Base-by-base conservation (phyloP, 1,140 invertebrate genomes). In the Epicauta chinensis region DNA sequence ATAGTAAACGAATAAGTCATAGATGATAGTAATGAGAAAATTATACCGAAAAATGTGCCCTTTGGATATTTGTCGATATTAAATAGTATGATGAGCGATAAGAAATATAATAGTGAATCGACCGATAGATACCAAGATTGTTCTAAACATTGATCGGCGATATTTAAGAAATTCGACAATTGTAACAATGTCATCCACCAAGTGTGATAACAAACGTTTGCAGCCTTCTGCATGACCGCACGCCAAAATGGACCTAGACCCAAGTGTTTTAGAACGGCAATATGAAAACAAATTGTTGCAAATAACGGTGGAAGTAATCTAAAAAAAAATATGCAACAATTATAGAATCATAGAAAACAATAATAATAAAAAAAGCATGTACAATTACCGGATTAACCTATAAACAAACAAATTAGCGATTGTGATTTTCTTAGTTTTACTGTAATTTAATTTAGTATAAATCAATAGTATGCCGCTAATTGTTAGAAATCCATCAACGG, bases 401-500 rank as follows among this genome's bases (percentile, higher is more conserved):
- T 60, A 63, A 32, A 61, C 43, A 7, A 31, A 13, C 9, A 35
- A 29, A n/a, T 48, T 16, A 23, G 45, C 46, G 14, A 58, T 17
- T 32, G 32, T 35, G 11, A 40, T 14, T 30, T 51, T 55, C 13
- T 57, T 39, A 29, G 51, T 55, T 23, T 23, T 7, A 23, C 23
- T 7, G 11, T 77, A 72, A 58, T 75, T 75, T 2, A 80, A 62
- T 9, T 74, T 70, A 2, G 76, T 60, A 58, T 82, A 82, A 1
- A 75, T 65, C 0, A 80, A 62, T 0, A 84, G 65, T 12, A 79
- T 49, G 3, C 79, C 80, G 61, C 76, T 78, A 13, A 81, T 62
- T 2, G 75, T 55, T 11, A 81, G 74, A 63, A 82, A 81, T 5
- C 79, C 78, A 54, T 80, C 77, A 15, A 83, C 72, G 35, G 77